Percentiles rank a stretch among this genome's conserved stretches.
These are phyloP conservation scores for Rafetus swinhoei DNA, from an alignment of 2,113 vertebrate genomes.

Conservation along the genomic window DNA sequence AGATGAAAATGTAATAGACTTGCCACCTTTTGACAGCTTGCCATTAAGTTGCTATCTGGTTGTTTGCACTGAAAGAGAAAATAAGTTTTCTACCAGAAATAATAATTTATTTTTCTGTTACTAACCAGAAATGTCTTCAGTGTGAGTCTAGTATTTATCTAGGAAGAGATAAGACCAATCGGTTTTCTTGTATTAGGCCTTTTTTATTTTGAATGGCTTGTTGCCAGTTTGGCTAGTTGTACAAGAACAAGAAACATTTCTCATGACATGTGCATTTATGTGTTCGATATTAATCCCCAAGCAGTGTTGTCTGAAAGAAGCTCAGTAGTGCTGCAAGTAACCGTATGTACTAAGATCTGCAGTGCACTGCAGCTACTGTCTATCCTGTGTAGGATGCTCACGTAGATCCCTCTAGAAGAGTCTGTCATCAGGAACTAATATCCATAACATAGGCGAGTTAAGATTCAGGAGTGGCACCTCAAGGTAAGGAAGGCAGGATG, in stretches of 20 bases:
- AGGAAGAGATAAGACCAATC: neutral
- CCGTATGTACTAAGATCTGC: neutral
- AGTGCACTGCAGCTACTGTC: neutral
- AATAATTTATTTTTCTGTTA: neutral
- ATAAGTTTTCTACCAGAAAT: neutral
- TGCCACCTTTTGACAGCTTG: neutral
- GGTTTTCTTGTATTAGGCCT: neutral
- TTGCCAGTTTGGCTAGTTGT: neutral
- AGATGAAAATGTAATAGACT: neutral
- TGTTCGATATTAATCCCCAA: neutral
- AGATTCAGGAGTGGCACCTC: neutral
- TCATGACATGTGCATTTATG: accelerated
- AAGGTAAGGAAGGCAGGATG: neutral
- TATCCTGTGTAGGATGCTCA: neutral
- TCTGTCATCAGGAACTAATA: neutral
- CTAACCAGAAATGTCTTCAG: neutral
- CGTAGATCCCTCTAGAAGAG: accelerated
- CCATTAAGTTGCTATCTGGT: neutral
- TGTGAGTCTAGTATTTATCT: neutral
- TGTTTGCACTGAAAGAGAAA: neutral
- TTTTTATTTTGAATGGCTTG: neutral
- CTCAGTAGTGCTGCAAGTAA: neutral
- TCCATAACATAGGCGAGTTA: neutral
- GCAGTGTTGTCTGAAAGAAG: neutral
- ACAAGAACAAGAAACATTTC: neutral